Percentiles rank a stretch among this genome's conserved stretches.
Conservation (phyloP, 2,888 invertebrate genomes). For the Dasysyrphus albostriatus region DNA sequence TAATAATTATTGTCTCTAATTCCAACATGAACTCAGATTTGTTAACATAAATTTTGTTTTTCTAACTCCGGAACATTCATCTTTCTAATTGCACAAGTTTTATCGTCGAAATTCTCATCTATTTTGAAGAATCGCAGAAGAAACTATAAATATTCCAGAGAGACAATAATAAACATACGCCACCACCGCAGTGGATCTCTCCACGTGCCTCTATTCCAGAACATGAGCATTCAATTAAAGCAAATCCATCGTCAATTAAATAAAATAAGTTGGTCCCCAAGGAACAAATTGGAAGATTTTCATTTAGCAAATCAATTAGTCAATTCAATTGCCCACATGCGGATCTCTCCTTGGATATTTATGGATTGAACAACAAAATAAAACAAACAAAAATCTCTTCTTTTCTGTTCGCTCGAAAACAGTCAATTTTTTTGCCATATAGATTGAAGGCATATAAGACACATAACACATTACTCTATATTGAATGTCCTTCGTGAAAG, state of each 20-base stretch:
- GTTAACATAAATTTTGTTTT: neutral
- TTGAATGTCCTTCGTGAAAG: slow-evolving; percentile 42
- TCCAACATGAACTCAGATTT: neutral
- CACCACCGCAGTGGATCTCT: neutral
- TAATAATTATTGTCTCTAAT: neutral
- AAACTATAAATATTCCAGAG: neutral
- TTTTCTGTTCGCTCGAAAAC: too few species aligned
- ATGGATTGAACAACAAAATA: neutral
- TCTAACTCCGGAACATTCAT: neutral
- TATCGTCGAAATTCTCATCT: neutral
- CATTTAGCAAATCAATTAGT: slow-evolving; percentile 47
- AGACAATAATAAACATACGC: neutral
- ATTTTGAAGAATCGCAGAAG: neutral
- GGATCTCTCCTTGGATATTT: neutral
- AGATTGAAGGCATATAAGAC: neutral
- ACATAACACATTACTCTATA: neutral
- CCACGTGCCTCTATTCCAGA: slow-evolving; percentile 13
- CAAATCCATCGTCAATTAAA: slow-evolving; percentile 61
- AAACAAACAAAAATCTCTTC: neutral
- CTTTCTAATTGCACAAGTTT: neutral
- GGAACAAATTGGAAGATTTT: slow-evolving; percentile 32
- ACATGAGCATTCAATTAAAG: slow-evolving; percentile 46
- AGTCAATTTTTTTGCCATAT: neutral
- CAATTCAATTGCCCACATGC: slow-evolving; percentile 26
- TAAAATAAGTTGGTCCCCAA: slow-evolving; percentile 19